Evolutionary conservation across 2,888 invertebrate species (phyloP), one percentile per base, ranked within the genome.

Genomic region (Drymonia ruficornis): DNA sequence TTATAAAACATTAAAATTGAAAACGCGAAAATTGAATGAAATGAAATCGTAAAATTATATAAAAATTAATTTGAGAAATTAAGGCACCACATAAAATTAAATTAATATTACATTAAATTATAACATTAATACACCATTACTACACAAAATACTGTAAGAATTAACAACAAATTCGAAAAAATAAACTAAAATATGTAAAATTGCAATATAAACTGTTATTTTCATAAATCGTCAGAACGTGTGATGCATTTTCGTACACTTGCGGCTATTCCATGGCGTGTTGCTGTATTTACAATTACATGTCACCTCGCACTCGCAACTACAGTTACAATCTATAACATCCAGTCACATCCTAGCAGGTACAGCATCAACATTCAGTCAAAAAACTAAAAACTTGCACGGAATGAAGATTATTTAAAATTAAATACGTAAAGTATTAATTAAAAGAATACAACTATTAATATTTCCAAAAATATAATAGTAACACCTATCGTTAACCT

Each of bases 351-450:
- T 72, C 65, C 55, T 56, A 78, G 69, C 85, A 87, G 83, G 83
- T 83, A 88, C 84, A 81, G 81, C 84, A 84, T 84, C 83, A 83
- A 77, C 85, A 83, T 84, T 86, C 89, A 89, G 84, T 85, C 89
- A 83, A 79, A 73, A 76, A 59, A 79, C 76, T 74, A 80, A 84
- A 83, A 86, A 84, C 84, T 84, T 83, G 78, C 86, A 88, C 90
- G 91, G 91, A 92, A 91, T 91, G 91, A 88, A 91, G 87, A 81
- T 82, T 78, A 82, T 83, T 70, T 86, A 84, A 84, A 83, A 83
- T 87, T 83, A 86, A 83, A 90, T 91, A 91, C 89, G 77, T 87
- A 86, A 88, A 87, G 89, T 91, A 91, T 78, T 82, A 78, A 91
- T 78, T 82, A 78, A 70, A 89, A 89, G 83, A 87, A 86, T 83